Percentiles rank a stretch among this genome's conserved stretches.
Evolutionary conservation across 1,140 invertebrate species (phyloP).

Genomic region (Panagrolaimus sp.): DNA sequence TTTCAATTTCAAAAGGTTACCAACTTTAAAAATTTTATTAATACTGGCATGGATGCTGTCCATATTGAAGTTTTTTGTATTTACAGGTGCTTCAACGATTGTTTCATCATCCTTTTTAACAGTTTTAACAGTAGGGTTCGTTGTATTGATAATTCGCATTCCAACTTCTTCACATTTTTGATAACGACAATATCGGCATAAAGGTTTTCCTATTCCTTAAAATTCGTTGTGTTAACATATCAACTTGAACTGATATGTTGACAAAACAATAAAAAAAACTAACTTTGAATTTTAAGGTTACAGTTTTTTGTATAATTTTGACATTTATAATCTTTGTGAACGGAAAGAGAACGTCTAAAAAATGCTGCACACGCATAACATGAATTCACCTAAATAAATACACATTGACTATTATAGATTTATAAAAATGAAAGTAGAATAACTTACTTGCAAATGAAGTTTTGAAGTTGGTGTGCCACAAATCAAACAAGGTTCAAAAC

Average conservation of each 20-base stretch:
- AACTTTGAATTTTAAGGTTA: neutral
- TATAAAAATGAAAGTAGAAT: no score
- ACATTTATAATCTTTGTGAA: neutral
- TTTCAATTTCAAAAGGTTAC: no score
- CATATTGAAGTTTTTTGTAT: no score
- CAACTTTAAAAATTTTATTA: no score
- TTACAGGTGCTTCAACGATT: no score
- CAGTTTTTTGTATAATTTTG: neutral
- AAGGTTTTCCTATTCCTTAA: neutral
- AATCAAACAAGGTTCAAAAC: neutral
- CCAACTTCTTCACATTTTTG: neutral
- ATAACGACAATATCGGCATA: neutral
- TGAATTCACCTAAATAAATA: neutral
- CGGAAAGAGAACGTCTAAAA: neutral
- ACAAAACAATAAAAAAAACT: neutral
- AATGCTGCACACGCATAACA: neutral
- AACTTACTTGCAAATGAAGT: neutral
- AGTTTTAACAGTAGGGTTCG: no score
- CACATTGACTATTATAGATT: no score
- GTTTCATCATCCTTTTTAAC: no score
- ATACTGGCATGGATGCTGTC: no score
- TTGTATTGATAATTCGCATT: neutral
- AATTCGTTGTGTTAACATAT: no score
- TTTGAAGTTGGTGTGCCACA: neutral
- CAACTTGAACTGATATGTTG: no score